Conservation (phyloP, 2,113 vertebrate genomes). For the Istiophorus platypterus region DNA sequence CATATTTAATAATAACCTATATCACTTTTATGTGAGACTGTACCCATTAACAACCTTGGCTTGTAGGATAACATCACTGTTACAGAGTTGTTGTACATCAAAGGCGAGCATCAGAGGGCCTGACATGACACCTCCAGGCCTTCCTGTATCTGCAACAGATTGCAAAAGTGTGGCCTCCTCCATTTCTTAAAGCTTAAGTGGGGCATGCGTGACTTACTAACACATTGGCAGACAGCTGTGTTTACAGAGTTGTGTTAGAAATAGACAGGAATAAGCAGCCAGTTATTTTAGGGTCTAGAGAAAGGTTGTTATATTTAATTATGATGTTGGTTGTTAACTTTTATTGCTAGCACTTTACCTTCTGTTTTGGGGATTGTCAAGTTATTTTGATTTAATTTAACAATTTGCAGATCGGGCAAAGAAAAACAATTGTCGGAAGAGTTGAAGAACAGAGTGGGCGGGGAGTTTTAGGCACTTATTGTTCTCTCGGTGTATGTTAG, state of each 20-base stretch:
- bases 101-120: constrained; percentile 41
- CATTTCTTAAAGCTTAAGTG: constrained; percentile 44
- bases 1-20: not conserved
- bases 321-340: constrained; percentile 31
- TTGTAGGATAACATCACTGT: constrained; percentile 3
- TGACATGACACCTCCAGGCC: constrained; percentile 44
- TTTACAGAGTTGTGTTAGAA: constrained; percentile 44
- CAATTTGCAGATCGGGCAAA: constrained; percentile 1
- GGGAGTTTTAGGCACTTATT: constrained; percentile 8
- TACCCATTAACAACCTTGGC: not conserved
- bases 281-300: constrained; percentile 40
- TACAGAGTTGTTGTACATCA: constrained; percentile 39
- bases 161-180: constrained; percentile 48
- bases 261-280: constrained; percentile 40
- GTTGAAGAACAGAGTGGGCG: not conserved
- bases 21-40: not conserved
- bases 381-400: constrained; percentile 40
- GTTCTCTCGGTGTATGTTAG: constrained; percentile 44
- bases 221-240: constrained; percentile 37
- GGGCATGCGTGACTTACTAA: constrained; percentile 24
- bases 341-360: constrained; percentile 23
- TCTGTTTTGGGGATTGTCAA: not conserved
- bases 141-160: constrained; percentile 32
- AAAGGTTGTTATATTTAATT: constrained; percentile 48
- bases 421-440: constrained; percentile 25